phyloP scores from a whole-genome alignment of 2,113 vertebrate species.

The Psittacara wagleri region DNA sequence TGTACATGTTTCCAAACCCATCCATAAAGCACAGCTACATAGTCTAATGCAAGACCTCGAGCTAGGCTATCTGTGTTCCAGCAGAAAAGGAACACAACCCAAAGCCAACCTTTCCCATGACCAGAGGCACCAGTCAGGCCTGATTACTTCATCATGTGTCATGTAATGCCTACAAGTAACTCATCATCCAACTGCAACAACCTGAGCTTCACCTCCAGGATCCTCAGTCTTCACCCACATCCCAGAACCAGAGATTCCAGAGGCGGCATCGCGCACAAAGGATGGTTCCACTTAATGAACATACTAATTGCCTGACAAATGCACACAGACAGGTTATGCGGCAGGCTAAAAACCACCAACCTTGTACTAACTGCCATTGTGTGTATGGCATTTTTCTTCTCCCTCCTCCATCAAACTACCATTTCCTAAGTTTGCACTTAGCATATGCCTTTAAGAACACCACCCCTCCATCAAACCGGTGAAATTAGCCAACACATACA shows the following conservation, averaged over 20 bases:
- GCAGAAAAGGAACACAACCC: neutral
- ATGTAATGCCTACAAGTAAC: neutral
- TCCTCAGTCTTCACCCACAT: neutral
- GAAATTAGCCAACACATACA: neutral
- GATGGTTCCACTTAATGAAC: neutral
- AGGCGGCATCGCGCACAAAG: neutral
- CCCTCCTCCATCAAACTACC: neutral
- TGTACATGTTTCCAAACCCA: neutral
- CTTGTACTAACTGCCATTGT: rapidly evolving
- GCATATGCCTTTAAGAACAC: neutral
- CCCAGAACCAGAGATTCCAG: neutral
- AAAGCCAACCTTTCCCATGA: neutral
- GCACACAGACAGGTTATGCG: neutral
- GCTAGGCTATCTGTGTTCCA: neutral
- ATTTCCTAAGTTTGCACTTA: neutral
- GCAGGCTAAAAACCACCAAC: neutral
- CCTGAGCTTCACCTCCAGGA: neutral
- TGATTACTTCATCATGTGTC: neutral
- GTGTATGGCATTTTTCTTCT: neutral
- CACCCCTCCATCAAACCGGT: neutral
- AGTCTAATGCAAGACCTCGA: neutral
- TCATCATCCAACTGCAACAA: neutral
- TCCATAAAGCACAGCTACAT: neutral
- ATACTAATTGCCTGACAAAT: neutral
- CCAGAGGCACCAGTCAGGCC: neutral